These are phyloP conservation scores for Catamblyrhynchus diadema DNA, from an alignment of 2,797 vertebrate genomes.

Conservation along the genomic window DNA sequence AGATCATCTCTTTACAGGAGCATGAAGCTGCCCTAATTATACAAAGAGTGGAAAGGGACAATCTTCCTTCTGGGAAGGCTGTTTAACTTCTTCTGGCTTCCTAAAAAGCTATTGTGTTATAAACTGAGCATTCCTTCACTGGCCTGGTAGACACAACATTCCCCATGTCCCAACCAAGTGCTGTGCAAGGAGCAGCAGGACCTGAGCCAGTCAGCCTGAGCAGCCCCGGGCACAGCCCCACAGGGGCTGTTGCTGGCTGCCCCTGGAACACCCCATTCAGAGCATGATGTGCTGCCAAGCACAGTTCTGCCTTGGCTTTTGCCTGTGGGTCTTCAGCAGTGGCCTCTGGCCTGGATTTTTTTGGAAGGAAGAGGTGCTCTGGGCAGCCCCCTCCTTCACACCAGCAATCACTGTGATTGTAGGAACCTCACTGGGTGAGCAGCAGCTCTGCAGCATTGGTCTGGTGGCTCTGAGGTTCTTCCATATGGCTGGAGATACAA, in stretches of 20 bases:
- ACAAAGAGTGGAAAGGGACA: not conserved
- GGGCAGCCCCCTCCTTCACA: not conserved
- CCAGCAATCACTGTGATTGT: not conserved
- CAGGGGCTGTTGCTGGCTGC: not conserved
- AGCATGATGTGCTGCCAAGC: not conserved
- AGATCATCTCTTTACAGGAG: constrained; percentile 15
- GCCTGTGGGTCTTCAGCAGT: accelerated
- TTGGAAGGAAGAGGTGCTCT: not conserved
- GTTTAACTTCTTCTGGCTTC: constrained; percentile 53
- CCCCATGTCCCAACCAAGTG: not conserved
- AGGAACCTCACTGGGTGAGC: not conserved
- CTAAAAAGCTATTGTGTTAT: constrained; percentile 49
- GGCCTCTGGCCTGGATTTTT: not conserved
- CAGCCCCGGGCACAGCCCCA: not conserved
- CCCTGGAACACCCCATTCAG: accelerated
- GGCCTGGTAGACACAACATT: constrained; percentile 53
- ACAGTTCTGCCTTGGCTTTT: accelerated
- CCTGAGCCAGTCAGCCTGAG: not conserved
- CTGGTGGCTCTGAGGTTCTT: not conserved
- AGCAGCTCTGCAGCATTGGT: not conserved
- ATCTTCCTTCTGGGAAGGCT: constrained; percentile 22
- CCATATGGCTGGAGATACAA: accelerated
- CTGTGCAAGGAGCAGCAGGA: not conserved
- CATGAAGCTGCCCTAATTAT: constrained; percentile 12
- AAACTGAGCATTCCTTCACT: constrained; percentile 42